Evolutionary conservation across 2,888 invertebrate genomes (phyloP).

Genomic region (Troides oblongomaculatus): DNA sequence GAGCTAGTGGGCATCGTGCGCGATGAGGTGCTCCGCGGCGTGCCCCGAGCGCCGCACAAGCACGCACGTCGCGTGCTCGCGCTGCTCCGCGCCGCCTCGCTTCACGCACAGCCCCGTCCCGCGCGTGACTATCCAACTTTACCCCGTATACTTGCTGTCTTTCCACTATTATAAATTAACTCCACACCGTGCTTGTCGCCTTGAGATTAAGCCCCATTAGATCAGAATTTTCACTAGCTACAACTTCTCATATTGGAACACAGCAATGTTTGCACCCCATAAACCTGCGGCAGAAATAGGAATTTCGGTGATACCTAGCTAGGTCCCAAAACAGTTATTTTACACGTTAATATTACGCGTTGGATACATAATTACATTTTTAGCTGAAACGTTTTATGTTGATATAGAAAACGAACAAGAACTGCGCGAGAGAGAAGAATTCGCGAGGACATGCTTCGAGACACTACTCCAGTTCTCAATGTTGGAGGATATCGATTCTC

Average conservation of each 20-base stretch:
- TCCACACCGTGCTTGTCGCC: too few relatives aligned
- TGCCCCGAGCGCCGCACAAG: conserved; percentile 90
- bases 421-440: conserved; percentile 93
- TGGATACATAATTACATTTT: too few relatives aligned
- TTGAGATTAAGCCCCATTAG: too few relatives aligned
- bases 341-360: too few relatives aligned
- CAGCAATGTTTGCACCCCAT: too few relatives aligned
- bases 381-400: background rate
- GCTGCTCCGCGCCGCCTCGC: conserved; percentile 81
- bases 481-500: conserved; percentile 84
- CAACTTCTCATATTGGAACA: too few relatives aligned
- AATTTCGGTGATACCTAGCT: too few relatives aligned
- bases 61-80: conserved; percentile 67
- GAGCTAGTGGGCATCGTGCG: conserved; percentile 43
- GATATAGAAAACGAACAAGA: conserved; percentile 86
- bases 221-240: too few relatives aligned
- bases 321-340: too few relatives aligned
- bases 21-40: conserved; percentile 77
- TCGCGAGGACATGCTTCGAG: conserved; percentile 97
- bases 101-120: conserved; percentile 76
- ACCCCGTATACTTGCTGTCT: too few relatives aligned
- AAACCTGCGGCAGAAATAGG: too few relatives aligned
- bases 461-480: conserved; percentile 96
- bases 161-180: too few relatives aligned
- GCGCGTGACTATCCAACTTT: conserved; percentile 5